Base-by-base conservation (phyloP, 2,797 vertebrate species). In the Myotis vivesi region DNA sequence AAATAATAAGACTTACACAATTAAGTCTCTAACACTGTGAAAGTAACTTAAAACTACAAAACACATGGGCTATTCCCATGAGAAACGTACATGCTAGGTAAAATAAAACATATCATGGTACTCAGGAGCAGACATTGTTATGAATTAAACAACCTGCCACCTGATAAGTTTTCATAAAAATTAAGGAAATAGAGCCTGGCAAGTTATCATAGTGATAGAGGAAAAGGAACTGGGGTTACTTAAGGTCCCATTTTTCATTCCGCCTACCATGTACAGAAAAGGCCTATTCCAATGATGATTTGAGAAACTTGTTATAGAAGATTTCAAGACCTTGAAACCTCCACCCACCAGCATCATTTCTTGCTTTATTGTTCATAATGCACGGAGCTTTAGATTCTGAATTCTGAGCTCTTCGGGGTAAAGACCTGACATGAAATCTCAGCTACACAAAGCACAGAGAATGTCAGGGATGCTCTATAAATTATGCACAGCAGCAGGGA, bases 381-480 rank as follows among this genome's bases (percentile, higher is more conserved):
- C 75, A 68, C 85, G 33, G 77, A 90, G 85, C 76, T 95, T 94
- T 77, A 28, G 83, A 83, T 95, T 92, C 91, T 94, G 92, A 95
- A 93, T 89, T 79, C 33, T 82, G 79, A 95, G 89, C 75, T 94
- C 81, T 94, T 96, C 51, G 19, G 87, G 49, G 75, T 86, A 81
- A 94, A 72, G 53, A 86, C 46, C 73, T 92, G 76, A 85, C 80
- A 41, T 1, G 55, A 38, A 92, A 36, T 94, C 89, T 94, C 86
- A 91, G 86, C 46, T 71, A 62, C 64, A 91, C 71, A 75, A 93
- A 92, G 64, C 81, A 51, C 79, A 51, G 71, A 91, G 89, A 79
- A 68, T 92, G 75, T 91, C 92, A 89, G 76, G 73, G 82, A 92
- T 53, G 62, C 87, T 89, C 19, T 76, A 92, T 89, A 92, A 97